Evolutionary conservation across 2,113 vertebrate genomes (phyloP).

Genomic region (Halichoeres trimaculatus): DNA sequence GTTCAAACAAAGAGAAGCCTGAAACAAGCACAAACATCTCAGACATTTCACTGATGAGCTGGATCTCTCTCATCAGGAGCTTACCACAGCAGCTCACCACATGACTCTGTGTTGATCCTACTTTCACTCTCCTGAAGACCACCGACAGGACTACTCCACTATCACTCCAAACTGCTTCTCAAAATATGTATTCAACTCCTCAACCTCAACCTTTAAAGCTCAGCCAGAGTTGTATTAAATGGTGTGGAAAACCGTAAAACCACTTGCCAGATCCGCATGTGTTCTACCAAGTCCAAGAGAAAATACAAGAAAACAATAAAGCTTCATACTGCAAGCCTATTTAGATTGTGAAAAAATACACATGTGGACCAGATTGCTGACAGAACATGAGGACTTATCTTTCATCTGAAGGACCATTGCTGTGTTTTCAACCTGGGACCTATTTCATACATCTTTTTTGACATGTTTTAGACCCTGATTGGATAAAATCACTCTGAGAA

Average conservation of each 20-base stretch:
- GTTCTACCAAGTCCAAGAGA: not conserved
- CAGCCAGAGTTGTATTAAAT: not conserved
- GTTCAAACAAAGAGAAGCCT: constrained; percentile 13
- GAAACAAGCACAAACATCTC: constrained; percentile 24
- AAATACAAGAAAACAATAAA: constrained; percentile 3
- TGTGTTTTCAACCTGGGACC: not conserved
- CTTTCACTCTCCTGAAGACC: not conserved
- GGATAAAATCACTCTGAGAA: no score
- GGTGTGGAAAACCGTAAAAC: not conserved
- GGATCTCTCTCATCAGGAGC: not conserved
- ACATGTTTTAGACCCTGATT: not conserved
- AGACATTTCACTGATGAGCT: constrained; percentile 7
- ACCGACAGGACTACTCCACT: not conserved
- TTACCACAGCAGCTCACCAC: no score
- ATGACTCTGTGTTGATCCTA: not conserved
- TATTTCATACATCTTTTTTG: not conserved
- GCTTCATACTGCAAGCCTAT: constrained; percentile 1
- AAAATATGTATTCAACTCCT: not conserved
- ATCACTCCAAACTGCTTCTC: not conserved
- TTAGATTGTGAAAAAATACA: constrained; percentile 9
- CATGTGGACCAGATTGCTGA: not conserved
- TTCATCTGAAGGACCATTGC: not conserved
- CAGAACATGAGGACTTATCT: not conserved
- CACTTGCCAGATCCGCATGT: constrained; percentile 2
- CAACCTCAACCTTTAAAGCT: constrained; percentile 1